Evolutionary conservation across 2,113 vertebrate genomes (phyloP).

Genomic region (Meles meles): DNA sequence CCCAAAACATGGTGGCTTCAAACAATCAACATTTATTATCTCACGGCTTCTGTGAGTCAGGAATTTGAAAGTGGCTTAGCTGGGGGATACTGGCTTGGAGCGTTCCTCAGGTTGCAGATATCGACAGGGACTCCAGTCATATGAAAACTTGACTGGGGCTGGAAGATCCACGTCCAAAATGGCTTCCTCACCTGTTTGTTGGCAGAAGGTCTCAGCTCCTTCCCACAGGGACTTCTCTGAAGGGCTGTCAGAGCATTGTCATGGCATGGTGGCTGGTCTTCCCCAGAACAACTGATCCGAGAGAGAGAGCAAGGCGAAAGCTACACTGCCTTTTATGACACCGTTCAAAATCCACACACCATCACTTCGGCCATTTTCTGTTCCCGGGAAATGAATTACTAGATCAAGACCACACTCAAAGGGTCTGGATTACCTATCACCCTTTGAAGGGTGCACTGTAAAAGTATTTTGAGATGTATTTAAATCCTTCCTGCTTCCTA

Average conservation of each 20-base stretch:
- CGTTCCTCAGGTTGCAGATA: not conserved
- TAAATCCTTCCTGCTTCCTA: not conserved
- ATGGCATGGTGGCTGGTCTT: not conserved
- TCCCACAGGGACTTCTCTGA: not conserved
- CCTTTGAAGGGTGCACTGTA: not conserved
- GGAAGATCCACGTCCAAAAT: not conserved
- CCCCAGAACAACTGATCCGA: not conserved
- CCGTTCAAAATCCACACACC: not conserved
- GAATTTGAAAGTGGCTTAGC: not conserved
- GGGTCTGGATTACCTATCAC: not conserved
- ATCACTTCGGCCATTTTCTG: not conserved
- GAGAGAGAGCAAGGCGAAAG: not conserved
- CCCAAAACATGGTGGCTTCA: not conserved
- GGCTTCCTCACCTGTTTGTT: not conserved
- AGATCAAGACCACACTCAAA: not conserved
- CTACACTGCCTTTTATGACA: not conserved
- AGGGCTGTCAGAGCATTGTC: not conserved
- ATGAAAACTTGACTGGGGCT: not conserved
- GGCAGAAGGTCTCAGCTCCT: not conserved
- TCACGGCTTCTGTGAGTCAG: not conserved
- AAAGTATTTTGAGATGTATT: not conserved
- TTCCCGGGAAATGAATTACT: not conserved
- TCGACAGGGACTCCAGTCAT: not conserved
- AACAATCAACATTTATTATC: not conserved
- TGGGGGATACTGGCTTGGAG: not conserved